phyloP scores from a whole-genome alignment of 2,113 vertebrate species.

The Nyctereutes procyonoides region DNA sequence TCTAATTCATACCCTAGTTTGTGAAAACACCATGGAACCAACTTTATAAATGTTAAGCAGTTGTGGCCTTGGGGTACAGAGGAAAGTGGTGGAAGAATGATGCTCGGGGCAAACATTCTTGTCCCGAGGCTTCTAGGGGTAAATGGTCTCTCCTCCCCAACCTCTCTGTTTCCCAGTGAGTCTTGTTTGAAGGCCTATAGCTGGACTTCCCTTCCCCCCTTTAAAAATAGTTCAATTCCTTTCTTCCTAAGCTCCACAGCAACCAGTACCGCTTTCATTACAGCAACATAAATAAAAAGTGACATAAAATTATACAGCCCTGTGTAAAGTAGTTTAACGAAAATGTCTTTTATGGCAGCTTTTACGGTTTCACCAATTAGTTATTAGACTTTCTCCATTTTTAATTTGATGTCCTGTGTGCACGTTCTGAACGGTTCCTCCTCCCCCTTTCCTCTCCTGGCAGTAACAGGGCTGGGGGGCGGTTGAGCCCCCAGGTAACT shows the following conservation, averaged over 20 bases:
- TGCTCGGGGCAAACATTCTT: not conserved
- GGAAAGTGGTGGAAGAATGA: not conserved
- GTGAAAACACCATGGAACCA: not conserved
- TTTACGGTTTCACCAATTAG: conserved; percentile 82
- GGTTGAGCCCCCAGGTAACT: not conserved
- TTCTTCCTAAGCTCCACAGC: conserved; percentile 55
- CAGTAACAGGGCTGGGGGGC: not conserved
- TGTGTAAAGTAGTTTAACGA: conserved; percentile 78
- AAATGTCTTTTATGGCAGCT: conserved; percentile 81
- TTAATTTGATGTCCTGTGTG: conserved; percentile 68
- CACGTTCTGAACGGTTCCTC: not conserved
- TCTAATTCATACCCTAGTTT: not conserved
- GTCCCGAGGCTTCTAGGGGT: conserved; percentile 26
- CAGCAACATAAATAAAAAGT: conserved; percentile 84
- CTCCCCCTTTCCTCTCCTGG: conserved; percentile 25
- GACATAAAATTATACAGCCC: conserved; percentile 82
- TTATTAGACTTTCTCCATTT: conserved; percentile 82
- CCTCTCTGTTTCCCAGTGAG: conserved; percentile 52
- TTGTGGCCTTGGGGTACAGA: not conserved
- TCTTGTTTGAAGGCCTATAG: conserved; percentile 52
- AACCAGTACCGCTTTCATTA: conserved; percentile 68
- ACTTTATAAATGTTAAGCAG: not conserved
- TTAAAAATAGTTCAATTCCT: conserved; percentile 53
- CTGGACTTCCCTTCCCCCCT: not conserved
- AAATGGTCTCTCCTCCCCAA: not conserved